Evolutionary conservation across 1,140 invertebrate species (phyloP), one percentile per base, ranked within the genome.

Genomic region (Drosophila chauvacae): DNA sequence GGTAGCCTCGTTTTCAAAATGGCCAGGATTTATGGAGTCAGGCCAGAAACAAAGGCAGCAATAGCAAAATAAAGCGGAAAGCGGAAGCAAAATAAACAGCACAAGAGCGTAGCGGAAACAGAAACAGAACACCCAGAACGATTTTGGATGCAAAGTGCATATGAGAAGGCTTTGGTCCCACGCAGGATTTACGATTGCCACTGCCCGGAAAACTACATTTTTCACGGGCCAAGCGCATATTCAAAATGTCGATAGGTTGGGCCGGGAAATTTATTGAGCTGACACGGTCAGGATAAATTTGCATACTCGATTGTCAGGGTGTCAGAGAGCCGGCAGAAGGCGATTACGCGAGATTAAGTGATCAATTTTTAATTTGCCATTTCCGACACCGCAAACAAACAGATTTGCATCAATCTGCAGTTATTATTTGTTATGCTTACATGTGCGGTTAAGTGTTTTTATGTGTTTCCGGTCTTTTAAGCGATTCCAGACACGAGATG

Each of bases 381-480:
- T 66, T 51, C 23, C 68, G 78, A 85, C 68, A 78, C 37, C 39
- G 37, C 57, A 42, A 68, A 79, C 81, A 87, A 73, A 87, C 76
- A 82, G 51, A 80, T 80, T 69, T 66, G 53, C 66, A 66, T 66
- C 56, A 66, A 83, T 64, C 65, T 83, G 35, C 33, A 70, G 80
- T 80, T 74, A 83, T 74, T 80, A 68, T 80, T 77, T 77, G 83
- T 84, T 73, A 55, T 87, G 84, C 72, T 84, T 80, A 84, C 80
- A 71, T 77, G 70, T 71, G 53, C 71, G 59, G 61, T 77, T 64
- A 55, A 69, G 42, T 69, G 63, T 44, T 77, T 84, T 56, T 39
- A 39, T 56, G 53, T 56, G 53, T 56, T 56, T 83, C 75, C 84
- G 73, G 80, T 41, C 63, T 79, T 64, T 58, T 23, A 30, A 33